Base-by-base conservation (phyloP, 2,888 invertebrate species). In the Lepidocyrtinus sp. region DNA sequence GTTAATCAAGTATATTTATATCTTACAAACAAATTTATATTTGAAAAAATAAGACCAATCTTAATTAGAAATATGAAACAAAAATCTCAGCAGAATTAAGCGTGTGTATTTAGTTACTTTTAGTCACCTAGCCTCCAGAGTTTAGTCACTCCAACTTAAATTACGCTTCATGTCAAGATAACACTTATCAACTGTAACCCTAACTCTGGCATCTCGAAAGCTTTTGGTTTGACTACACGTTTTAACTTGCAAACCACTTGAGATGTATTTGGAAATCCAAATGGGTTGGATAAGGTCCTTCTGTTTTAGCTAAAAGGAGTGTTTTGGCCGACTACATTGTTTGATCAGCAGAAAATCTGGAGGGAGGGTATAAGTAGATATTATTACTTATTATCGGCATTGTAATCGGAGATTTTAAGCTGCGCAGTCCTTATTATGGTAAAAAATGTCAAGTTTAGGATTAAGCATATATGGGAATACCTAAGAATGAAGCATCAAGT, bases 101-200 rank as follows among this genome's bases (percentile, higher is more conserved):
- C n/a, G n/a, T n/a, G 5, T 50, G 50, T 15, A 50, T 50, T 50
- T 50, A 50, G 50, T 50, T 50, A 50, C 50, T 50, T 50, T 17
- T 50, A 50, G 50, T 12, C 17, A 12, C 50, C 50, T 50, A 50
- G n/a, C 50, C 50, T 7, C 15, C 17, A 50, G 50, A 50, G 50
- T 7, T 46, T 25, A 69, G 25, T 55, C 24, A 22, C 24, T 50
- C 73, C 46, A 65, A 63, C 45, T 76, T 70, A 22, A 63, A 76
- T 76, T 76, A 76, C 76, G 65, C 45, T 76, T 64, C 65, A 70
- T 62, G 69, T 69, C 69, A 69, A 75, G 75, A 64, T 65, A 73
- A 65, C 50, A 24, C 63, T 26, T 72, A 72, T 72, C 72, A 72
- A 72, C 63, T 63, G 46, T 63, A 63, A 50, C 72, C 50, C 17